Evolutionary conservation across 2,888 invertebrate genomes (phyloP).

Genomic region (Hypselothyrea guttata): DNA sequence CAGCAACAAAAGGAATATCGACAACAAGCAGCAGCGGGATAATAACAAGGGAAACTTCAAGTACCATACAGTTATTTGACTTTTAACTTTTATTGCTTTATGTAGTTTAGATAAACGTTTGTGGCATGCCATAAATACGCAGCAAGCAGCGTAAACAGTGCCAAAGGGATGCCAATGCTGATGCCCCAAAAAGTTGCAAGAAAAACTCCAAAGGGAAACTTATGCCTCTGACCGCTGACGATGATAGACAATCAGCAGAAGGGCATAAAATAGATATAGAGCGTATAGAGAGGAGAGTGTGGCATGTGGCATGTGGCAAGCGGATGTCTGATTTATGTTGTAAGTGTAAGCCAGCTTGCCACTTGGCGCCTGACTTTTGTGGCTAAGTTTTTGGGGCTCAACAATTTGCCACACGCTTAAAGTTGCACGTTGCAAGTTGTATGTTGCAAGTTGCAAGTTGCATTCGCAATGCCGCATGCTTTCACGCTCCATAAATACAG

Average conservation of each 20-base stretch:
- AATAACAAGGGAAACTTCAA: constrained; percentile 43
- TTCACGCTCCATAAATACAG: constrained; percentile 47
- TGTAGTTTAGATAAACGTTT: constrained; percentile 78
- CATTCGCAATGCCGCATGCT: constrained; percentile 21
- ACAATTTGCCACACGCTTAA: constrained; percentile 11
- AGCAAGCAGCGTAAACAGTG: constrained; percentile 47
- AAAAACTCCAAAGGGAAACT: constrained; percentile 29
- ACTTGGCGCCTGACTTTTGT: constrained; percentile 60
- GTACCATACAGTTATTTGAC: constrained; percentile 69
- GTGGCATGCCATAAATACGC: constrained; percentile 76
- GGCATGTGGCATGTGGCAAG: background rate
- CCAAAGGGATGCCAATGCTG: constrained; percentile 46
- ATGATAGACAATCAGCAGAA: constrained; percentile 68
- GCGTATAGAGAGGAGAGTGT: background rate
- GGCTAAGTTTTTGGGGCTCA: constrained; percentile 41
- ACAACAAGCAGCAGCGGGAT: constrained; percentile 9
- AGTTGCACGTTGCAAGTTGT: constrained; percentile 17
- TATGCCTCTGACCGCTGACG: constrained; percentile 57
- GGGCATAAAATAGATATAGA: constrained; percentile 7
- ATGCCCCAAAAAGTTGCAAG: constrained; percentile 32
- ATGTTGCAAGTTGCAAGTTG: constrained; percentile 1
- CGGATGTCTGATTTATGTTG: constrained; percentile 60
- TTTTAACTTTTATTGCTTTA: constrained; percentile 77
- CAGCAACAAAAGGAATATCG: too few relatives aligned
- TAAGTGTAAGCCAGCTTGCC: constrained; percentile 68